Percentiles rank a stretch among this genome's conserved stretches.
Conservation (phyloP, 1,140 invertebrate species). For the Sitobion miscanthi region DNA sequence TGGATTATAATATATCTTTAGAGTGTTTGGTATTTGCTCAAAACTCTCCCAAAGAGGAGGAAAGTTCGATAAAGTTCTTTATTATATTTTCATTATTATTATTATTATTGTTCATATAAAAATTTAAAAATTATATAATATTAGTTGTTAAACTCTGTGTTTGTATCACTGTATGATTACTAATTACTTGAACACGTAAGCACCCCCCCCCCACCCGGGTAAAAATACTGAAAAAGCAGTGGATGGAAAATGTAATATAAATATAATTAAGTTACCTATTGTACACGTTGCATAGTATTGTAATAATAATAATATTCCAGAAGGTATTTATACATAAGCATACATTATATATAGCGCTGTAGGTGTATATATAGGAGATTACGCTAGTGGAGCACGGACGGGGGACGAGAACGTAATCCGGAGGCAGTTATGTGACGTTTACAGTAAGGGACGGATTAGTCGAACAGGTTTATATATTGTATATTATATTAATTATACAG, state of each 20-base stretch:
- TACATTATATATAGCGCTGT: neutral
- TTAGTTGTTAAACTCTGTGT: too few relatives aligned
- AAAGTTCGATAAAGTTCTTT: too few relatives aligned
- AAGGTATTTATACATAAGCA: neutral
- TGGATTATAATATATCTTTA: neutral
- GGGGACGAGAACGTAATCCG: neutral
- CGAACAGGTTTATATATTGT: conserved; percentile 43
- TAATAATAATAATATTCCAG: neutral
- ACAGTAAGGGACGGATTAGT: conserved; percentile 41
- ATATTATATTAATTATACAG: conserved; percentile 37
- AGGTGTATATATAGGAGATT: conserved; percentile 1
- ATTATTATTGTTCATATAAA: too few relatives aligned
- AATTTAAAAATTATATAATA: too few relatives aligned
- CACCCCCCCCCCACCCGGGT: too few relatives aligned
- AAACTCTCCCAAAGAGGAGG: too few relatives aligned
- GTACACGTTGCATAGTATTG: neutral
- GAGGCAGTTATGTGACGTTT: conserved; percentile 39
- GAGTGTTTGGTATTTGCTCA: too few relatives aligned
- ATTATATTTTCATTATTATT: too few relatives aligned
- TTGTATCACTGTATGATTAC: too few relatives aligned
- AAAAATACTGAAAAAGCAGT: too few relatives aligned
- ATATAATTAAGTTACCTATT: neutral
- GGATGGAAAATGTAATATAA: neutral
- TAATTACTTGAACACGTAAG: too few relatives aligned
- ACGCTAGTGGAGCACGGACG: neutral